A percentile compares a stretch with the other conserved stretches of the same genome.
phyloP scores from a whole-genome alignment of 2,888 invertebrate genomes.

The Agapostemon virescens region DNA sequence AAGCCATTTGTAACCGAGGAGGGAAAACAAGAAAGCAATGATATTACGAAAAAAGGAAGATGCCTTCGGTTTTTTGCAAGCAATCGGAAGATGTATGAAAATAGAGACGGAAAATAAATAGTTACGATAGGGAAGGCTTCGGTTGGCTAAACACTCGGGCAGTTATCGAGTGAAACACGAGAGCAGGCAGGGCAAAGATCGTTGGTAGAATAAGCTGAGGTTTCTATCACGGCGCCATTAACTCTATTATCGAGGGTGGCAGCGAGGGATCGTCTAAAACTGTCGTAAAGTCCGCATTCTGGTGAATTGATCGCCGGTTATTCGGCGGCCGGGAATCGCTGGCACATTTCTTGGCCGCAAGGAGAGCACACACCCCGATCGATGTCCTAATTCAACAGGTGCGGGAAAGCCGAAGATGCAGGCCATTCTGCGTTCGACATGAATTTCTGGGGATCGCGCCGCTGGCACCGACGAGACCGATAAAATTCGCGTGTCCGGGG shows the following conservation, averaged over 20 bases:
- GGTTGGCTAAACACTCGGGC: not conserved
- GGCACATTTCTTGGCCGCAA: slow-evolving; percentile 40
- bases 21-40: too few species aligned
- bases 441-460: slow-evolving; percentile 26
- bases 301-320: slow-evolving; percentile 30
- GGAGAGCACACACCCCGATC: slow-evolving; percentile 41
- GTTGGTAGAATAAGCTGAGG: not conserved
- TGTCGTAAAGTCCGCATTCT: not conserved
- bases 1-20: too few species aligned
- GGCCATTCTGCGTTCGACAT: slow-evolving; percentile 35
- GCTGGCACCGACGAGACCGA: slow-evolving; percentile 14
- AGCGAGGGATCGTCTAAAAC: not conserved
- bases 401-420: slow-evolving; percentile 49
- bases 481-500: slow-evolving; percentile 35
- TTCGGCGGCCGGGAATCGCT: not conserved
- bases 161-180: not conserved
- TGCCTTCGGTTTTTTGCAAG: not conserved
- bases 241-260: not conserved
- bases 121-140: not conserved
- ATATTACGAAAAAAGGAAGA: too few species aligned
- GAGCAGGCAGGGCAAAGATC: not conserved
- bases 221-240: slow-evolving; percentile 2
- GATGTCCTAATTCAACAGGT: slow-evolving; percentile 60
- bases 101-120: not conserved
- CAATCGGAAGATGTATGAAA: not conserved